Conservation (phyloP, 2,888 invertebrate species). For the Cryptocephalus primarius region DNA sequence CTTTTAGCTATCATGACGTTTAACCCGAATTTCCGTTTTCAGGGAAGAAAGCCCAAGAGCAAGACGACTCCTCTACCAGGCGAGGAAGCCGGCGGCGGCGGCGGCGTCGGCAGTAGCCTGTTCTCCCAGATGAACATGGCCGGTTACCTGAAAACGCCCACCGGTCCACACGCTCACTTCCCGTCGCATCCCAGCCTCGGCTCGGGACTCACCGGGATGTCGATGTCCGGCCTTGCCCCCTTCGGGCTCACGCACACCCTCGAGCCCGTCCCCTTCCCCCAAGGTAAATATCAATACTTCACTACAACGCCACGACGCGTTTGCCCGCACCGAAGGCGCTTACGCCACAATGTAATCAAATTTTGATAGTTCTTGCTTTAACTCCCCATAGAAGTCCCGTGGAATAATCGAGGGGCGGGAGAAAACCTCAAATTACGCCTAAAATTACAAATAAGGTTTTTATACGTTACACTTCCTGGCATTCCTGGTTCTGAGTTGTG, state of each 20-base stretch:
- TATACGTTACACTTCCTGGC: too few relatives aligned
- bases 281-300: slow-evolving; percentile 27
- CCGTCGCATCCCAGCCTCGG: slow-evolving; percentile 25
- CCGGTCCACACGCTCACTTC: slow-evolving; percentile 26
- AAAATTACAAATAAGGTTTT: too few relatives aligned
- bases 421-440: too few relatives aligned
- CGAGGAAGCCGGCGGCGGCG: slow-evolving; percentile 15
- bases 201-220: slow-evolving; percentile 24
- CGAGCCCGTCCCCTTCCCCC: slow-evolving; percentile 31
- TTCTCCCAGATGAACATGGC: slow-evolving; percentile 30
- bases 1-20: too few relatives aligned
- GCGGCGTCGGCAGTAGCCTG: slow-evolving; percentile 12
- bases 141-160: slow-evolving; percentile 26
- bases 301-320: too few relatives aligned
- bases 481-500: too few relatives aligned
- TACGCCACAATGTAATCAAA: too few relatives aligned
- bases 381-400: too few relatives aligned
- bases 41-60: slow-evolving; percentile 23
- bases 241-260: slow-evolving; percentile 31
- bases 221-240: slow-evolving; percentile 27
- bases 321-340: too few relatives aligned
- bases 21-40: slow-evolving; percentile 12
- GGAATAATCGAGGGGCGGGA: too few relatives aligned
- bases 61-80: slow-evolving; percentile 25
- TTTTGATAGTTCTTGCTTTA: too few relatives aligned